Percentiles rank a stretch among this genome's conserved stretches.
phyloP scores from a whole-genome alignment of 1,140 invertebrate genomes.

The Drosophila pseudoananassae region DNA sequence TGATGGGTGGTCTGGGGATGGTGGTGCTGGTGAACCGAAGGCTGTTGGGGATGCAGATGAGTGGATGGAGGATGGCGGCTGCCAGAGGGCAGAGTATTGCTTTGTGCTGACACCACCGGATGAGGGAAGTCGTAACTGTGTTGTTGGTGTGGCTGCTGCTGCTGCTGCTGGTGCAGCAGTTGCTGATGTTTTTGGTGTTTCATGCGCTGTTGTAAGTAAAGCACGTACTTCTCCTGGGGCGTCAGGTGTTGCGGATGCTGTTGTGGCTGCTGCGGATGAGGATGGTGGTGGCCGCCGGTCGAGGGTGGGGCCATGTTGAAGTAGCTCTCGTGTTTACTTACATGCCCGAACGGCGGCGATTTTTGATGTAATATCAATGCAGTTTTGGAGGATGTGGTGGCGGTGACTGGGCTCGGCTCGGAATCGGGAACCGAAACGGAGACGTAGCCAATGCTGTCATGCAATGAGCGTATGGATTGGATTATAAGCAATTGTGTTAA shows the following conservation, averaged over 20 bases:
- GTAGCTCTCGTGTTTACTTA: slow-evolving; percentile 71
- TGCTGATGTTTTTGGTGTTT: slow-evolving; percentile 73
- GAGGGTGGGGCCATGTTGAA: slow-evolving; percentile 65
- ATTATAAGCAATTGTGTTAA: slow-evolving; percentile 2
- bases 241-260: slow-evolving; percentile 58
- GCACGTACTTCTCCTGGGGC: slow-evolving; percentile 81
- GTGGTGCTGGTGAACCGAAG: slow-evolving; percentile 20
- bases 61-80: slow-evolving; percentile 51
- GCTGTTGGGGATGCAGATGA: slow-evolving; percentile 35
- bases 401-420: slow-evolving; percentile 17
- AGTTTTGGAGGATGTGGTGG: slow-evolving; percentile 52
- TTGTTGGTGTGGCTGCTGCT: slow-evolving; percentile 43
- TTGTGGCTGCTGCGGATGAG: slow-evolving; percentile 27
- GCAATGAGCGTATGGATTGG: slow-evolving; percentile 30
- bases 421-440: slow-evolving; percentile 23
- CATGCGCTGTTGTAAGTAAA: slow-evolving; percentile 81
- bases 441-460: slow-evolving; percentile 57
- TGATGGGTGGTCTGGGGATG: slow-evolving; percentile 27
- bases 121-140: slow-evolving; percentile 46
- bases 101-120: slow-evolving; percentile 55
- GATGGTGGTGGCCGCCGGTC: slow-evolving; percentile 7
- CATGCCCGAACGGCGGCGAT: slow-evolving; percentile 48
- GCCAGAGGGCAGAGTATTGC: slow-evolving; percentile 57
- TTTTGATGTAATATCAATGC: slow-evolving; percentile 69
- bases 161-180: slow-evolving; percentile 56